Conservation (phyloP, 2,888 invertebrate species). For the Toxonevra muliebris region DNA sequence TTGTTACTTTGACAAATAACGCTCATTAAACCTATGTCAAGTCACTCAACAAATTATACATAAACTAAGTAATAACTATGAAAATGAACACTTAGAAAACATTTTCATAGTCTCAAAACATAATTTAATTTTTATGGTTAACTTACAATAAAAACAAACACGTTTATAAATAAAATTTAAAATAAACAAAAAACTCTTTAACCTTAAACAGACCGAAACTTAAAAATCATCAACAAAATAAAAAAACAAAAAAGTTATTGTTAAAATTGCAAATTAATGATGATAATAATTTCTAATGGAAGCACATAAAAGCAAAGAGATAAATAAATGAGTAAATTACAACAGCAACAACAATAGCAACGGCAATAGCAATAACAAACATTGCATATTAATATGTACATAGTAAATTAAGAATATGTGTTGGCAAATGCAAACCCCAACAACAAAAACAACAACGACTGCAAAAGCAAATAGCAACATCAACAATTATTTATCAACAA, state of each 20-base stretch:
- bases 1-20: too few species aligned
- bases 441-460: constrained; percentile 6
- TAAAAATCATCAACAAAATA: neutral
- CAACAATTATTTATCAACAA: constrained; percentile 18
- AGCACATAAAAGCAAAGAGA: neutral
- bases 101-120: too few species aligned
- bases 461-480: neutral
- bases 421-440: neutral
- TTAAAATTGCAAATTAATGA: neutral
- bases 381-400: neutral
- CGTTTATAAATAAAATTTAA: too few species aligned
- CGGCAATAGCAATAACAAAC: neutral
- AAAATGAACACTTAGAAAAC: too few species aligned
- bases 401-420: neutral
- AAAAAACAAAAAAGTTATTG: neutral
- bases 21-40: too few species aligned
- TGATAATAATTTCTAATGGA: neutral
- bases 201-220: constrained; percentile 6
- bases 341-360: constrained; percentile 7
- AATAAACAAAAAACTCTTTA: neutral
- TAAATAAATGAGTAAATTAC: constrained; percentile 4
- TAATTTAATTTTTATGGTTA: too few species aligned
- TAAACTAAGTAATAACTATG: too few species aligned
- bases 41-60: too few species aligned
- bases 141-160: too few species aligned